These are phyloP conservation scores for Gavialis gangeticus DNA, from an alignment of 2,113 vertebrate genomes.

Conservation along the genomic window DNA sequence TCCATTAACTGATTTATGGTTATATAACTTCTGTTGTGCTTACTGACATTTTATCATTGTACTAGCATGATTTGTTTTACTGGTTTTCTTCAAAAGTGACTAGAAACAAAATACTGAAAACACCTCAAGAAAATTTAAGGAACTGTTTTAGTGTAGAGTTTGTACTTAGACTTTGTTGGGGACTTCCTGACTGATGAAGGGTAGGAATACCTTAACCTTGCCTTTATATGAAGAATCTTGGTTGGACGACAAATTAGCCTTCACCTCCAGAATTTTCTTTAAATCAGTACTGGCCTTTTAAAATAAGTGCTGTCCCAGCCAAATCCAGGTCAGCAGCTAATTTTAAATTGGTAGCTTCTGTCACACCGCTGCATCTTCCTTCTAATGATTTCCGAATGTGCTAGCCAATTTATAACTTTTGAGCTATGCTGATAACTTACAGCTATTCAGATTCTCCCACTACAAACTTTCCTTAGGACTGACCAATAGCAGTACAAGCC, in stretches of 20 bases:
- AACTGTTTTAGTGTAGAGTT: background rate
- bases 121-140: conserved; percentile 25
- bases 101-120: conserved; percentile 18
- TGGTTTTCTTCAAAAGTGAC: background rate
- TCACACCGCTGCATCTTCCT: too few relatives aligned
- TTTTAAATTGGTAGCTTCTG: too few relatives aligned
- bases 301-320: background rate
- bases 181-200: background rate
- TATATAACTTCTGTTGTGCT: conserved; percentile 11
- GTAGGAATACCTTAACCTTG: background rate
- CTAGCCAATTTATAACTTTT: too few relatives aligned
- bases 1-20: background rate
- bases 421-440: too few relatives aligned
- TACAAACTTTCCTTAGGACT: too few relatives aligned
- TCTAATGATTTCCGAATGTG: too few relatives aligned
- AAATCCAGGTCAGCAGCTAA: too few relatives aligned
- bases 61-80: background rate
- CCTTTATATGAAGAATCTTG: background rate
- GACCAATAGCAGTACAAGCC: too few relatives aligned
- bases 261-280: background rate
- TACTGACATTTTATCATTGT: background rate
- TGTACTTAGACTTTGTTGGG: background rate
- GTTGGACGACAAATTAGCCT: background rate
- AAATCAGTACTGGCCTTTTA: background rate
- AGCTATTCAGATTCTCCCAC: too few relatives aligned